Evolutionary conservation across 2,113 vertebrate species (phyloP).

Genomic region (Ophiodon elongatus): DNA sequence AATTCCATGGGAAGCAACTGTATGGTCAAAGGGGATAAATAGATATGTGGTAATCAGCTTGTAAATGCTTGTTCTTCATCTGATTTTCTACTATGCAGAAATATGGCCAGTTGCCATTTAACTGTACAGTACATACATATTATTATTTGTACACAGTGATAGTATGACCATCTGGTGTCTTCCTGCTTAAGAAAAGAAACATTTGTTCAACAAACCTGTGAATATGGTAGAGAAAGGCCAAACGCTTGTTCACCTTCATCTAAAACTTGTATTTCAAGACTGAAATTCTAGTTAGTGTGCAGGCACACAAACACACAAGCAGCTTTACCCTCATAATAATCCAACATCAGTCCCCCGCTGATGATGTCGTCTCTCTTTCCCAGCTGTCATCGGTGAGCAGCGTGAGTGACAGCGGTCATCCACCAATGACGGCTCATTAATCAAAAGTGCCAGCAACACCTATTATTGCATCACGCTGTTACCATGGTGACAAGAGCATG

Average conservation of each 20-base stretch:
- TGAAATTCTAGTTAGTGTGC: background rate
- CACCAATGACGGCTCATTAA: conserved; percentile 76
- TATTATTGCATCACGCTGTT: conserved; percentile 62
- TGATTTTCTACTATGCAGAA: background rate
- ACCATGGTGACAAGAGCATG: conserved; percentile 61
- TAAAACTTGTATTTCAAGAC: background rate
- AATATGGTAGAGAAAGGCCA: background rate
- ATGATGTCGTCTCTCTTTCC: conserved; percentile 62
- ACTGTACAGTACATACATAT: background rate
- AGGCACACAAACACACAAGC: background rate
- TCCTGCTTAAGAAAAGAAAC: background rate
- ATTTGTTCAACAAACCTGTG: background rate
- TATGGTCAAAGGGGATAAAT: background rate
- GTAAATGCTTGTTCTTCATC: conserved; percentile 3
- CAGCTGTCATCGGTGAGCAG: conserved; percentile 59
- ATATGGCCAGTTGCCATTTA: background rate
- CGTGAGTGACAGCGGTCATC: conserved; percentile 78
- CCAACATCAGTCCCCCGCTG: conserved; percentile 38
- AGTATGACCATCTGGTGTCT: background rate
- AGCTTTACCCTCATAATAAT: conserved; percentile 26
- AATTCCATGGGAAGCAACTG: background rate
- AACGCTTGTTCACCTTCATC: background rate
- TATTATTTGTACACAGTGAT: background rate
- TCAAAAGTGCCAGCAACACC: conserved; percentile 73
- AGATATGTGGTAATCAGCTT: background rate